Evolutionary conservation across 2,888 invertebrate species (phyloP).

Genomic region (Leptinotarsa haldemani): DNA sequence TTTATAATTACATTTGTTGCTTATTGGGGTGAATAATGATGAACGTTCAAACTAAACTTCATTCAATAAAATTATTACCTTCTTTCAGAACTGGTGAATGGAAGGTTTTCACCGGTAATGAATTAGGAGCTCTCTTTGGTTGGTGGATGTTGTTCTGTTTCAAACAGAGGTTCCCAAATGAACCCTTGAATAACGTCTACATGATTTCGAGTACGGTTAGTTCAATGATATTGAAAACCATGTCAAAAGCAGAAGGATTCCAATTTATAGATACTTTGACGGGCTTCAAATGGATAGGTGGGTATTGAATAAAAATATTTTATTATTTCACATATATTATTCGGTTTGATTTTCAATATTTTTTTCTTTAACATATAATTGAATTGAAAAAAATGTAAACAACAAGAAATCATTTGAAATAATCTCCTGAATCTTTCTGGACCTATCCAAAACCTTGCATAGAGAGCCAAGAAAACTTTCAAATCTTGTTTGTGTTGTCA

Average conservation of each 20-base stretch:
- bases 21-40: too few species aligned
- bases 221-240: constrained; percentile 89
- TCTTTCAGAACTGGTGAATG: constrained; percentile 73
- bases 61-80: background rate
- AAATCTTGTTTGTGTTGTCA: too few species aligned
- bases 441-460: too few species aligned
- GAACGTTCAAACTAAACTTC: too few species aligned
- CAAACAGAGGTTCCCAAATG: constrained; percentile 66
- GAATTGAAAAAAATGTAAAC: too few species aligned
- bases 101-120: constrained; percentile 95
- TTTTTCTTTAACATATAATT: too few species aligned
- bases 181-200: constrained; percentile 74
- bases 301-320: constrained; percentile 15
- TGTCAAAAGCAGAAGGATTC: constrained; percentile 83
- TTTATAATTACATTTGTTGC: too few species aligned
- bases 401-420: too few species aligned
- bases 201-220: constrained; percentile 96
- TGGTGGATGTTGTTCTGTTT: constrained; percentile 88
- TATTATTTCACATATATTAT: constrained; percentile 26
- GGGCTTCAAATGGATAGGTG: constrained; percentile 99
- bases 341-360: too few species aligned
- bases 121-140: constrained; percentile 91
- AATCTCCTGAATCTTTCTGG: too few species aligned
- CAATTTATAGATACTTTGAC: constrained; percentile 90
- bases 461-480: too few species aligned